A percentile compares a stretch with the other conserved stretches of the same genome.
phyloP scores from a whole-genome alignment of 2,888 invertebrate genomes.

The Limulus polyphemus region DNA sequence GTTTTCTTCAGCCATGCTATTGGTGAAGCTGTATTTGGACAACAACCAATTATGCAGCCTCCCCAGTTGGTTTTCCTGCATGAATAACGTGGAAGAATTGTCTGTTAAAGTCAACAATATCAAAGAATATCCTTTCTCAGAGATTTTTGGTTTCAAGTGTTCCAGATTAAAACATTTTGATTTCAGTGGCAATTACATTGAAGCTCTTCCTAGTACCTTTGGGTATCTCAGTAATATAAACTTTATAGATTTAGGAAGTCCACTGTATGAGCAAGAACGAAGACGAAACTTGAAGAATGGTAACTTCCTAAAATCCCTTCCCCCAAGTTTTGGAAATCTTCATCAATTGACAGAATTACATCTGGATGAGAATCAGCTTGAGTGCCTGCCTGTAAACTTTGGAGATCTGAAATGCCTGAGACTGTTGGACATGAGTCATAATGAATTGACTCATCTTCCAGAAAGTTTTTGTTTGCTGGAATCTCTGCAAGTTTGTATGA shows the following conservation, averaged over 20 bases:
- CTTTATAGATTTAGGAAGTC: constrained; percentile 11
- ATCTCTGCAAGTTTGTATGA: constrained; percentile 7
- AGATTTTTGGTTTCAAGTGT: constrained; percentile 7
- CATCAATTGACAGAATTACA: constrained; percentile 10
- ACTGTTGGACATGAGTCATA: constrained; percentile 14
- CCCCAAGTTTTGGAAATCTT: constrained; percentile 8
- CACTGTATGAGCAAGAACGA: constrained; percentile 9
- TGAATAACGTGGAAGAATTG: constrained; percentile 8
- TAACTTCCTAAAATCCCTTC: constrained; percentile 8
- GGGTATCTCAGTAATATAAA: constrained; percentile 8
- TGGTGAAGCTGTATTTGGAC: constrained; percentile 7
- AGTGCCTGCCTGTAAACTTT: constrained; percentile 11
- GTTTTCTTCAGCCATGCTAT: constrained; percentile 2
- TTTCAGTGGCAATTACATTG: constrained; percentile 14
- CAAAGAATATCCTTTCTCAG: constrained; percentile 4
- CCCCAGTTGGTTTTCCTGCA: constrained; percentile 14
- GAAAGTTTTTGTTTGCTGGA: constrained; percentile 12
- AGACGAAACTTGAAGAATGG: constrained; percentile 8
- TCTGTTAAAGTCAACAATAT: constrained; percentile 8
- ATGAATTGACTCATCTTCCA: constrained; percentile 9
- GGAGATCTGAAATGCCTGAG: constrained; percentile 8
- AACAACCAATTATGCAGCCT: constrained; percentile 7
- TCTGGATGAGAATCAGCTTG: constrained; percentile 17
- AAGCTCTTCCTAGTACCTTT: constrained; percentile 9
- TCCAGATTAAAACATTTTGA: constrained; percentile 9